phyloP scores from a whole-genome alignment of 2,113 vertebrate genomes.

The Sterna hirundo region DNA sequence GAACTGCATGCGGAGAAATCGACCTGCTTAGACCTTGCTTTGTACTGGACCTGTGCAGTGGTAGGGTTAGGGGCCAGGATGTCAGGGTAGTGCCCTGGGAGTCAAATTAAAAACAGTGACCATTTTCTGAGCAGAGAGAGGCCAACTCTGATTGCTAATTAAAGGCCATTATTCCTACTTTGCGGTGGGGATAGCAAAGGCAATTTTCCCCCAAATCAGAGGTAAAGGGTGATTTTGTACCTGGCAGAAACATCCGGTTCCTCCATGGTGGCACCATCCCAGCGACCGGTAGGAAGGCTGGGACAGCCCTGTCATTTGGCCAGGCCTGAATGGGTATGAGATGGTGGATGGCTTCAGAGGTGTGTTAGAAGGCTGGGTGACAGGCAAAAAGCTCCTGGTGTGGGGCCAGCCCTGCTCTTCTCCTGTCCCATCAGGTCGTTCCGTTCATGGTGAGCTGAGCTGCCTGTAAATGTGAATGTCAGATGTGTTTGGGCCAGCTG shows the following conservation, averaged over 20 bases:
- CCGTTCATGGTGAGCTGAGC: neutral
- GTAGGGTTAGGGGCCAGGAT: neutral
- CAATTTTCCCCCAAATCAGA: neutral
- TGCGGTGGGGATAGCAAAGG: neutral
- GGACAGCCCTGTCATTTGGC: neutral
- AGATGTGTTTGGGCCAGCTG: neutral
- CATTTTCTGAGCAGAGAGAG: neutral
- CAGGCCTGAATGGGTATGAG: neutral
- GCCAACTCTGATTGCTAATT: neutral
- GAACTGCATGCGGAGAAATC: neutral
- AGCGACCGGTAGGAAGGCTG: fast-evolving
- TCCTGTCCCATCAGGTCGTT: neutral
- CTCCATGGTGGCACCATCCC: neutral
- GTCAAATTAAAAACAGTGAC: neutral
- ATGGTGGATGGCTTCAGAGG: neutral
- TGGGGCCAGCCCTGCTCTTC: neutral
- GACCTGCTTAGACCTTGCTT: neutral
- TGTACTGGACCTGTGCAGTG: neutral
- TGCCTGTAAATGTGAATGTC: neutral
- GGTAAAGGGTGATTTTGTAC: neutral
- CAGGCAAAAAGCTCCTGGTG: neutral
- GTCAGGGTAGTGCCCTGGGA: neutral
- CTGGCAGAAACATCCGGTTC: neutral
- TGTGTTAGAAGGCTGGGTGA: neutral
- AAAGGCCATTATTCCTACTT: neutral